These are phyloP conservation scores for Rhagium mordax DNA, from an alignment of 2,888 invertebrate genomes.

Conservation along the genomic window DNA sequence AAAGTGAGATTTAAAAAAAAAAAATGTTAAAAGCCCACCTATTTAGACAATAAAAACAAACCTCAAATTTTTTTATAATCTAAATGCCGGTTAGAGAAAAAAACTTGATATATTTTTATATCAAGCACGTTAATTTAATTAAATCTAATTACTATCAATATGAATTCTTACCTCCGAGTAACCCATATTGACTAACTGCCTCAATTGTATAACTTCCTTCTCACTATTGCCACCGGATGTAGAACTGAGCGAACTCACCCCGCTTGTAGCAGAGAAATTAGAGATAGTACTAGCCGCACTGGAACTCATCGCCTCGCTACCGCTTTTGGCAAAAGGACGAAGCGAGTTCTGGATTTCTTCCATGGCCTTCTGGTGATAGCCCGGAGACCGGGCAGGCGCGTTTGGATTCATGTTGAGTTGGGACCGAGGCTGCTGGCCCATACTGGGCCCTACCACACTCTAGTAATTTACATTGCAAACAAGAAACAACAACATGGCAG, in stretches of 20 bases:
- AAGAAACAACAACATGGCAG: not conserved
- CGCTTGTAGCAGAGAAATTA: conserved; percentile 76
- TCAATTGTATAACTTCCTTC: conserved; percentile 77
- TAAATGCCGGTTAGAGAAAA: too few relatives aligned
- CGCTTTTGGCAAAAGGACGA: conserved; percentile 83
- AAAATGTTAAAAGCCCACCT: too few relatives aligned
- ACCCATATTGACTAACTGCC: conserved; percentile 81
- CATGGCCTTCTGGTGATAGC: conserved; percentile 90
- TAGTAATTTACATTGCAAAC: conserved; percentile 5
- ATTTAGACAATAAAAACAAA: too few relatives aligned
- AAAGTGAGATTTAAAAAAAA: too few relatives aligned
- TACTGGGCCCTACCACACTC: conserved; percentile 69
- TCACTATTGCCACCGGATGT: conserved; percentile 68
- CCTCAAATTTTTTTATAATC: too few relatives aligned
- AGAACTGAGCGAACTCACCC: conserved; percentile 75
- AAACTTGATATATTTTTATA: too few relatives aligned
- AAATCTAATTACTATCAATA: conserved; percentile 67
- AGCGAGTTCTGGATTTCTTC: conserved; percentile 89
- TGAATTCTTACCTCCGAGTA: conserved; percentile 82
- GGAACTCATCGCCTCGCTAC: conserved; percentile 75
- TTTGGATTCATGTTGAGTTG: conserved; percentile 78
- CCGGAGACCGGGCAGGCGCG: conserved; percentile 75
- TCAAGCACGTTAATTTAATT: too few relatives aligned
- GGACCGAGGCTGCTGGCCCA: conserved; percentile 71
- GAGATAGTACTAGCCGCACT: conserved; percentile 85